Evolutionary conservation across 2,113 vertebrate genomes (phyloP).

Genomic region (Corythornis vintsioides): DNA sequence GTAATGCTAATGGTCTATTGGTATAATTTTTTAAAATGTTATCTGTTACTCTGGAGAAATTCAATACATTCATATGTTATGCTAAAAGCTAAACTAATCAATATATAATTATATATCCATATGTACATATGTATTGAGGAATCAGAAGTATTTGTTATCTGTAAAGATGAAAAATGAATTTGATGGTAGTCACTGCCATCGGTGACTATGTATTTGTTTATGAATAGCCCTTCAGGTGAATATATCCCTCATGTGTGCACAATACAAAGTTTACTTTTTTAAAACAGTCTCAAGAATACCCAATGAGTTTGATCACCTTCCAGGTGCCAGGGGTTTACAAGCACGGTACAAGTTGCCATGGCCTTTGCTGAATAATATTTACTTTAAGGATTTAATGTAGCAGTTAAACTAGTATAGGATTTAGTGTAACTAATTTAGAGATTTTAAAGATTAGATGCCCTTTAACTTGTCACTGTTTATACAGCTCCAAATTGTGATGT

Average conservation of each 20-base stretch:
- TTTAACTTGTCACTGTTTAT: slow-evolving; percentile 33
- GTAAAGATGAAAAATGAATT: slow-evolving; percentile 69
- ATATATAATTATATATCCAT: slow-evolving; percentile 72
- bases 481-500: background rate
- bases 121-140: slow-evolving; percentile 63
- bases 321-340: background rate
- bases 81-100: slow-evolving; percentile 77
- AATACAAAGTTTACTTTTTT: background rate
- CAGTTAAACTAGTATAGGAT: slow-evolving; percentile 13
- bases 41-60: slow-evolving; percentile 70
- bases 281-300: slow-evolving; percentile 1
- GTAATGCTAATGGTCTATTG: slow-evolving; percentile 77
- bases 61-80: slow-evolving; percentile 66
- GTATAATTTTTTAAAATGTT: slow-evolving; percentile 72
- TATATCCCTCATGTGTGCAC: background rate
- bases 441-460: slow-evolving; percentile 17
- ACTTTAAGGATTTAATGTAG: slow-evolving; percentile 33
- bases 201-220: slow-evolving; percentile 41
- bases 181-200: slow-evolving; percentile 46
- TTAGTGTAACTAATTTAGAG: slow-evolving; percentile 30
- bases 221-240: slow-evolving; percentile 15
- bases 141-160: slow-evolving; percentile 74
- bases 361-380: slow-evolving; percentile 50
- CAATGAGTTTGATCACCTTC: slow-evolving; percentile 9
- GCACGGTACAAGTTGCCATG: background rate